Conservation (phyloP, 2,113 vertebrate species). For the Psammodynastes pulverulentus region DNA sequence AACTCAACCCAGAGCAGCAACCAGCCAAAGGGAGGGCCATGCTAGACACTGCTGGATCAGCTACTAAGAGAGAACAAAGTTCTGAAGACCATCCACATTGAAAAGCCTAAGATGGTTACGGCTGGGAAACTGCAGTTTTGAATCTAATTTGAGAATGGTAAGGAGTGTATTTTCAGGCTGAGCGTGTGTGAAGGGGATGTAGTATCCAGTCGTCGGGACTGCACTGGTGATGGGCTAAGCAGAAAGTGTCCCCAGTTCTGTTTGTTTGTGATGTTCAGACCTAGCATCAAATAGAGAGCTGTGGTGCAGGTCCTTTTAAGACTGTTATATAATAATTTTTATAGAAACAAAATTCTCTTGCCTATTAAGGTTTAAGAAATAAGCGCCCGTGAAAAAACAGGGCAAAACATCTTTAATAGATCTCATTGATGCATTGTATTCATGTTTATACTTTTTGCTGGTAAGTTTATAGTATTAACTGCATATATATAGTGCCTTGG, state of each 20-base stretch:
- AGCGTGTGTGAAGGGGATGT: not conserved
- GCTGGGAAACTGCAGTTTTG: not conserved
- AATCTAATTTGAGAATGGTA: not conserved
- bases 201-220: not conserved
- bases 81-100: not conserved
- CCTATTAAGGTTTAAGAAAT: not conserved
- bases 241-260: not conserved
- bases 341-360: not conserved
- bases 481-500: not conserved
- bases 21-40: not conserved
- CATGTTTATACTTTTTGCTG: not conserved
- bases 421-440: not conserved
- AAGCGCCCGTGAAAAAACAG: not conserved
- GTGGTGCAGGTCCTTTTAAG: not conserved
- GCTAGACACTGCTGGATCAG: not conserved
- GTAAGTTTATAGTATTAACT: not conserved
- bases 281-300: not conserved
- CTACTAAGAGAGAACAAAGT: not conserved
- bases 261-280: not conserved
- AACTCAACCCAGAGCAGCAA: not conserved
- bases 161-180: not conserved
- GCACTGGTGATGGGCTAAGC: not conserved
- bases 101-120: not conserved
- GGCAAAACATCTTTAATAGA: not conserved
- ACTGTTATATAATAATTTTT: not conserved